Base-by-base conservation (phyloP, 2,888 invertebrate species). In the Trichogramma dendrolimi region DNA sequence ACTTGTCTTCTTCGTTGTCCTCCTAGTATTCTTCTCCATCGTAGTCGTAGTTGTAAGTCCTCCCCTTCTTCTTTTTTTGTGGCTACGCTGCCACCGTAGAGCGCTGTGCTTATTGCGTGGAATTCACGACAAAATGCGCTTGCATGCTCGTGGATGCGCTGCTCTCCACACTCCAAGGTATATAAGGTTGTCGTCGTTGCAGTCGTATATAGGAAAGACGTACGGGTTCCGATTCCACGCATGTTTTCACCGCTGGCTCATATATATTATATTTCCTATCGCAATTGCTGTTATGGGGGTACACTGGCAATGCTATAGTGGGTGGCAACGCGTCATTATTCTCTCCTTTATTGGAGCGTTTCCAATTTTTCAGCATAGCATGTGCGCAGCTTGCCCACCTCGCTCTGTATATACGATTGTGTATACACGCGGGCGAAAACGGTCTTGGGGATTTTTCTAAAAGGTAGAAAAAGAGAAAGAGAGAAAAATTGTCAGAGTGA, bases 41-140 rank as follows among this genome's bases (percentile, higher is more conserved):
- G 27, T 27, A 27, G 27, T 27, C 27, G 27, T 27, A 27, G 27
- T 27, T 27, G 27, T 27, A 50, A 27, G 42, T n/a, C 38, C 5
- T n/a, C 44, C 58, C 49, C 38, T 46, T 55, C 44, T 50, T 43
- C 54, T 54, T 54, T 50, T 48, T 44, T 43, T 47, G n/a, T 8
- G 50, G 10, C 47, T 48, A 10, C 7, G 40, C 14, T 10, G 55
- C 38, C 48, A 40, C 44, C 49, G 46, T 27, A 5, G 46, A 11
- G 39, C 47, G 55, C 48, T 38, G 44, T 40, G 39, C 62, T 64
- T 62, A 60, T 62, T 65, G 55, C 55, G 41, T 39, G 53, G 62
- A 27, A 62, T 58, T 58, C 42, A 56, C 52, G 27, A 27, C 27
- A 27, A 27, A 27, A 38, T 49, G 49, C 49, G 59, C 48, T 48